A percentile compares a stretch with the other conserved stretches of the same genome.
phyloP scores from a whole-genome alignment of 2,797 vertebrate species.

The Typhlichthys subterraneus region DNA sequence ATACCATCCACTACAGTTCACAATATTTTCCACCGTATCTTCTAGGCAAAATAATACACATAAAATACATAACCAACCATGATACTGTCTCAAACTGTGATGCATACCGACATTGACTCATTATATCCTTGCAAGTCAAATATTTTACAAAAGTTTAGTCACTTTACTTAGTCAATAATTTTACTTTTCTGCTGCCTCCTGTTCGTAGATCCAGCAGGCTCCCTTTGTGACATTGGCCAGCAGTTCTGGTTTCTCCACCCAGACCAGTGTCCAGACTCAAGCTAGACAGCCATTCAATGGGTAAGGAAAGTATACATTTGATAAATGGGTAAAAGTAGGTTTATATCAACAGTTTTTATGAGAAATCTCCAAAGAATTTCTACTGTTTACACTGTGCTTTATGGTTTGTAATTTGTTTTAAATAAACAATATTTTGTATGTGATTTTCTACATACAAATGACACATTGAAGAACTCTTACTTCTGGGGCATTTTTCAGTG shows the following conservation, averaged over 20 bases:
- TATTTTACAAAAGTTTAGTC: too few relatives aligned
- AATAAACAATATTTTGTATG: background rate
- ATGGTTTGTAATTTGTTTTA: background rate
- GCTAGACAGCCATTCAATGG: conserved; percentile 92
- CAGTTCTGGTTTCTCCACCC: conserved; percentile 85
- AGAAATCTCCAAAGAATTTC: background rate
- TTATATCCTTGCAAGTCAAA: too few relatives aligned
- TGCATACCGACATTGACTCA: too few relatives aligned
- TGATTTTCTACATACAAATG: background rate
- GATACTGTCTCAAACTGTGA: too few relatives aligned
- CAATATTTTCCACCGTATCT: too few relatives aligned
- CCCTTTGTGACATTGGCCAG: conserved; percentile 92
- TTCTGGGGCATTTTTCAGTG: too few relatives aligned
- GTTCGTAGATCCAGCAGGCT: conserved; percentile 87
- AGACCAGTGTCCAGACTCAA: conserved; percentile 88
- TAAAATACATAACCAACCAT: too few relatives aligned
- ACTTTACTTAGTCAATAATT: background rate
- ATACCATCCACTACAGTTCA: too few relatives aligned
- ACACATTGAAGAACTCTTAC: background rate
- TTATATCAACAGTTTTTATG: too few relatives aligned
- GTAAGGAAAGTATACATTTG: conserved; percentile 67
- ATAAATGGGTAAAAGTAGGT: too few relatives aligned
- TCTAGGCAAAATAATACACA: too few relatives aligned
- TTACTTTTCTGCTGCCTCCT: background rate
- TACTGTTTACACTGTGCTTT: background rate